phyloP scores from a whole-genome alignment of 2,888 invertebrate species.

The Terebella lapidaria region DNA sequence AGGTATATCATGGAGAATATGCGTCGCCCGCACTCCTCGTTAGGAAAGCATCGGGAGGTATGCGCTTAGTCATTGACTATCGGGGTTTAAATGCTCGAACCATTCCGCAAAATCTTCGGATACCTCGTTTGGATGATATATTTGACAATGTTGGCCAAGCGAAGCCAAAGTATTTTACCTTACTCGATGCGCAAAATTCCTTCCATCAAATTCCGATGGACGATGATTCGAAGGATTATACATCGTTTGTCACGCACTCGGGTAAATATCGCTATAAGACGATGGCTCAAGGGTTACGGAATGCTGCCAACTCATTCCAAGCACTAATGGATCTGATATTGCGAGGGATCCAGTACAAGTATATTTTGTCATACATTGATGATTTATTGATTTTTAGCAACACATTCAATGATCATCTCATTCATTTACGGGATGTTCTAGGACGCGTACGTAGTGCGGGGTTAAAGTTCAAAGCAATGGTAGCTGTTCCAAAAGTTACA shows the following conservation, averaged over 20 bases:
- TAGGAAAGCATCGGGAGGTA: neutral
- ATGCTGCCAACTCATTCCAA: neutral
- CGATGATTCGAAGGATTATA: neutral
- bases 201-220: neutral
- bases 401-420: neutral
- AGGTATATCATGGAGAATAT: neutral
- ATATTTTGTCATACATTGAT: neutral
- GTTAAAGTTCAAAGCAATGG: neutral
- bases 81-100: neutral
- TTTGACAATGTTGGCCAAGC: neutral
- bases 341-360: neutral
- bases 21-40: neutral
- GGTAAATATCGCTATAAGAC: neutral
- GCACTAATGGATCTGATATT: neutral
- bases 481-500: neutral
- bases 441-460: neutral
- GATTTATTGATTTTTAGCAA: neutral
- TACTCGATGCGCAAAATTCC: neutral
- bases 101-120: neutral
- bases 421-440: neutral
- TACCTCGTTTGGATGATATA: neutral
- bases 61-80: neutral
- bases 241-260: neutral
- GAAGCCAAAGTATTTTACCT: neutral
- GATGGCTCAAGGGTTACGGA: neutral